A percentile compares a stretch with the other conserved stretches of the same genome.
These are phyloP conservation scores for Chironomus tentans DNA, from an alignment of 2,888 invertebrate genomes.

Conservation along the genomic window DNA sequence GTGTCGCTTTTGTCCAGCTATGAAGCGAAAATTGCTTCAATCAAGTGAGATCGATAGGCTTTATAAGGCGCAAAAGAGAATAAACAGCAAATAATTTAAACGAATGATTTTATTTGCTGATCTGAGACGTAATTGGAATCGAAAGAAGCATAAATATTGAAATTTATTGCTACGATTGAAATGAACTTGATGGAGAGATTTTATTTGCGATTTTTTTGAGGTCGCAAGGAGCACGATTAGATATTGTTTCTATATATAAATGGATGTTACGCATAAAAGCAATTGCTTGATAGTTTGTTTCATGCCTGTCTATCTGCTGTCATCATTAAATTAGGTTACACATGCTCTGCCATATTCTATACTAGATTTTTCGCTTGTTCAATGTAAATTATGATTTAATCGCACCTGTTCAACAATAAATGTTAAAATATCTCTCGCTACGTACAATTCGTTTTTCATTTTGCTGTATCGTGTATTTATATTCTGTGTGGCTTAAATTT, in stretches of 20 bases:
- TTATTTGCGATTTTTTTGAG: not conserved
- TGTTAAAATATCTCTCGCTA: not conserved
- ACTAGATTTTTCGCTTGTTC: not conserved
- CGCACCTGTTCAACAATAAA: conserved; percentile 22
- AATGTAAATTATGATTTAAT: conserved; percentile 18
- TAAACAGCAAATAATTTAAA: too few species aligned
- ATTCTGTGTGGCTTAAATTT: not conserved
- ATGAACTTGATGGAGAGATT: conserved; percentile 7
- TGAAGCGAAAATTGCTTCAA: too few species aligned
- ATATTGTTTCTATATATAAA: not conserved
- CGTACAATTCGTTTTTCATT: too few species aligned
- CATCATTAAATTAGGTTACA: not conserved
- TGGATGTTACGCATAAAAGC: not conserved
- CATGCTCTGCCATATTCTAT: not conserved
- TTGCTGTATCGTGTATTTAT: too few species aligned
- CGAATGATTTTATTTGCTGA: too few species aligned
- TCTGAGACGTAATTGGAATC: too few species aligned
- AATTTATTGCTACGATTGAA: conserved; percentile 2
- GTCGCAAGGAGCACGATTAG: not conserved
- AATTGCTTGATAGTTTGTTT: not conserved
- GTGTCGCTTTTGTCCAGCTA: too few species aligned
- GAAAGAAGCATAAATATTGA: not conserved
- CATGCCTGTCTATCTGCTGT: not conserved
- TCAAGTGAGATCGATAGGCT: too few species aligned
- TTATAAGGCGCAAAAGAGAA: too few species aligned